Conservation (phyloP, 2,888 invertebrate genomes). For the Polia nebulosa region DNA sequence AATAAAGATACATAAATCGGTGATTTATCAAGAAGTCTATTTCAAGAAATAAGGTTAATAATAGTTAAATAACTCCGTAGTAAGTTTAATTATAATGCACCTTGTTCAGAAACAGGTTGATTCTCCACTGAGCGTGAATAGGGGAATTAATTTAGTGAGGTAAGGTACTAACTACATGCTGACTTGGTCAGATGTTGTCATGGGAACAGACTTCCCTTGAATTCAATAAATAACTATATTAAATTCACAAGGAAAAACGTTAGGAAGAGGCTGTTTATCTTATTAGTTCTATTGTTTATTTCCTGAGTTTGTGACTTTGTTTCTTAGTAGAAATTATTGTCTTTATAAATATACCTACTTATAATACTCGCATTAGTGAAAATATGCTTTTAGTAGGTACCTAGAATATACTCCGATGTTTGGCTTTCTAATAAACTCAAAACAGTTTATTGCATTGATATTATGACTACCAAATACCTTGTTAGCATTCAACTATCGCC, state of each 20-base stretch:
- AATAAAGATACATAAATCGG: slow-evolving; percentile 7
- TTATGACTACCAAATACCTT: slow-evolving; percentile 22
- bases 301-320: slow-evolving; percentile 2
- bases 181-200: slow-evolving; percentile 15
- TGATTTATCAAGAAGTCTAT: slow-evolving; percentile 27
- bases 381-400: too few species aligned
- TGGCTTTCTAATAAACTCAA: slow-evolving; percentile 27
- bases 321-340: slow-evolving; percentile 1
- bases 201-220: slow-evolving; percentile 22
- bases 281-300: slow-evolving; percentile 27
- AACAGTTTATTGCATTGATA: slow-evolving; percentile 32
- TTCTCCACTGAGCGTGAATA: slow-evolving; percentile 34
- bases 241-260: slow-evolving; percentile 12
- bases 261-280: slow-evolving; percentile 16
- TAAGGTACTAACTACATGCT: too few species aligned
- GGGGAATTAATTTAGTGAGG: slow-evolving; percentile 23
- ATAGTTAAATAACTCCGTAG: not conserved
- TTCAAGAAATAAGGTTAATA: slow-evolving; percentile 2
- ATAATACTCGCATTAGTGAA: slow-evolving; percentile 4
- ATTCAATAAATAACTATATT: slow-evolving; percentile 22
- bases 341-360: not conserved
- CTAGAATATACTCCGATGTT: slow-evolving; percentile 8
- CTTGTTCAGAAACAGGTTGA: slow-evolving; percentile 17
- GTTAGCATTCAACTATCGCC: slow-evolving; percentile 8
- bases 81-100: slow-evolving; percentile 16